Percentiles rank a stretch among this genome's conserved stretches.
Conservation (phyloP, 2,888 invertebrate species). For the Crepidodera aurea region DNA sequence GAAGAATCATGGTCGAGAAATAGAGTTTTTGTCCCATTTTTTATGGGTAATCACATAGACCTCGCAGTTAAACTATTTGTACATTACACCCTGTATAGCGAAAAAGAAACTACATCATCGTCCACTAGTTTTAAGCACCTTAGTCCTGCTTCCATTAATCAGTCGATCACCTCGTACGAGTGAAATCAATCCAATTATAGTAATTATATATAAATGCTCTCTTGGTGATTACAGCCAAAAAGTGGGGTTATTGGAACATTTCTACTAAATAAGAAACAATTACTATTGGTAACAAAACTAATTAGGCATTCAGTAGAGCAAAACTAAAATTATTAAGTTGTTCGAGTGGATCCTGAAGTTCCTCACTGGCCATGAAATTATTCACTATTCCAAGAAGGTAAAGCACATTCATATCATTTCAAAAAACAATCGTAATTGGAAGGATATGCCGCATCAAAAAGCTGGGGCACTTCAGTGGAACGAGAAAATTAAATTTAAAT, state of each 20-base stretch:
- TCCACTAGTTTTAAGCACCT: no score
- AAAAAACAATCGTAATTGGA: neutral
- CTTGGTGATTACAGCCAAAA: neutral
- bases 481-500: no score
- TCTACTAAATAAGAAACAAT: slow-evolving; percentile 1
- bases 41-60: no score
- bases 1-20: no score
- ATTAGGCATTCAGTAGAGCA: slow-evolving; percentile 38
- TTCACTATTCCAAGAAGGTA: slow-evolving; percentile 36
- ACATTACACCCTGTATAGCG: no score
- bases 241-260: neutral
- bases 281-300: neutral
- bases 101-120: no score
- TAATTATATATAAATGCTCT: neutral
- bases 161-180: no score
- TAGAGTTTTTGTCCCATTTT: no score
- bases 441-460: neutral
- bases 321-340: slow-evolving; percentile 42
- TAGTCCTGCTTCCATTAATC: no score
- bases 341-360: slow-evolving; percentile 38
- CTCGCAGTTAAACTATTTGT: no score
- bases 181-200: neutral
- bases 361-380: slow-evolving; percentile 51
- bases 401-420: neutral
- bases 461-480: no score